A percentile compares a stretch with the other conserved stretches of the same genome.
These are phyloP conservation scores for Metopia argyrocephala DNA, from an alignment of 2,888 invertebrate species.

Conservation along the genomic window DNA sequence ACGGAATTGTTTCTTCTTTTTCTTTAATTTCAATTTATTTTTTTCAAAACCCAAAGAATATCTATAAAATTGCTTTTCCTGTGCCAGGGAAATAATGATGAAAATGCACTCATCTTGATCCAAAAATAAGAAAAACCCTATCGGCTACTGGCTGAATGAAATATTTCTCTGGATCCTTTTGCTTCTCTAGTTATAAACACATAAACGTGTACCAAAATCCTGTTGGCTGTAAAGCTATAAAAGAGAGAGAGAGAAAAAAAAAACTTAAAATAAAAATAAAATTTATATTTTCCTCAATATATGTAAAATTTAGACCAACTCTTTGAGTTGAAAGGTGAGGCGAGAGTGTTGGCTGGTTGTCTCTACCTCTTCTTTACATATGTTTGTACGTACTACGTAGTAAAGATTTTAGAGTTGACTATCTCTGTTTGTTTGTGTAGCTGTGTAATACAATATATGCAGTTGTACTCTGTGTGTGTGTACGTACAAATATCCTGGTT, in stretches of 20 bases:
- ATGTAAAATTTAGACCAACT: too few species aligned
- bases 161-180: neutral
- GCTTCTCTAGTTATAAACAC: too few species aligned
- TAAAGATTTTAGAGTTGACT: too few species aligned
- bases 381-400: neutral
- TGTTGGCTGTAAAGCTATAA: too few species aligned
- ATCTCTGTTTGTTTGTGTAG: neutral
- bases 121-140: neutral
- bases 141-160: neutral
- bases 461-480: neutral
- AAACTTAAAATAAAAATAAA: too few species aligned
- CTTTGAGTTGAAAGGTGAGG: neutral
- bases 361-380: neutral
- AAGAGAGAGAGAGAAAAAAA: too few species aligned
- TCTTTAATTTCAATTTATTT: neutral
- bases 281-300: too few species aligned
- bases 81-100: conserved; percentile 20
- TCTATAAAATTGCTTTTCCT: neutral
- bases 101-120: conserved; percentile 32
- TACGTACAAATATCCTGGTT: conserved; percentile 18
- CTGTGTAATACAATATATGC: neutral
- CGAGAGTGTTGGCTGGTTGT: neutral
- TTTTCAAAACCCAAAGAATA: neutral
- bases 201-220: neutral
- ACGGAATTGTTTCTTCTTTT: neutral